These are phyloP conservation scores for Zosterops lateralis DNA, from an alignment of 2,113 vertebrate species.

Conservation along the genomic window DNA sequence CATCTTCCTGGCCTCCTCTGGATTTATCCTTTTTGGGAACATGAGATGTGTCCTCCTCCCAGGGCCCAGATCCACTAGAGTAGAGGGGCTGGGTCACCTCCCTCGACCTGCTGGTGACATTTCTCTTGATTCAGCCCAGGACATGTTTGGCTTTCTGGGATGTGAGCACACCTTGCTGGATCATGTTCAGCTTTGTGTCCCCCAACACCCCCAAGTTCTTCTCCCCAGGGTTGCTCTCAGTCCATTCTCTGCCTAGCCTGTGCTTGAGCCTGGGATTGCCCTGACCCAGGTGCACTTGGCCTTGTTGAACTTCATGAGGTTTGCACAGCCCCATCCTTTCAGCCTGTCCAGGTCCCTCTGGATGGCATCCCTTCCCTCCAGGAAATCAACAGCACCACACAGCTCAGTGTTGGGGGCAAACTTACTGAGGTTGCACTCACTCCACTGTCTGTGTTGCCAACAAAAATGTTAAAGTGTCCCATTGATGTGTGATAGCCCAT, in stretches of 20 bases:
- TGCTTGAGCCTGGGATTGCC: not conserved
- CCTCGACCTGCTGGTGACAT: fast-evolving
- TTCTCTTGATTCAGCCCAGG: not conserved
- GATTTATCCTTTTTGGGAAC: not conserved
- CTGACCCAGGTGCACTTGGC: fast-evolving
- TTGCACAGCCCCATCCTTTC: not conserved
- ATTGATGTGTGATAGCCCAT: not conserved
- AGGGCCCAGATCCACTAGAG: not conserved
- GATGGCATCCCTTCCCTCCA: not conserved
- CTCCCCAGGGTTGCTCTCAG: not conserved
- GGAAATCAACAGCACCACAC: fast-evolving
- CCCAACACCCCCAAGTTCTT: not conserved
- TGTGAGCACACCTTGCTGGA: not conserved
- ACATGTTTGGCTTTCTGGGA: not conserved
- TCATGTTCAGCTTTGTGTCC: not conserved
- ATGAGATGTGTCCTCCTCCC: not conserved
- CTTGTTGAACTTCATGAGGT: not conserved
- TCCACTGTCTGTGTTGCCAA: not conserved
- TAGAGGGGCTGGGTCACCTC: too few species aligned
- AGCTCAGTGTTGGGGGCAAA: not conserved
- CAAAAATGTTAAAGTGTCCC: not conserved
- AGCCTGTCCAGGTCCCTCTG: not conserved
- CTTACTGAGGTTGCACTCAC: not conserved
- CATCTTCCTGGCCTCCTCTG: not conserved
- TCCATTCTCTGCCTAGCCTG: not conserved